Percentiles rank a stretch among this genome's conserved stretches.
These are phyloP conservation scores for Philypnodon macrostomus DNA, from an alignment of 2,797 vertebrate genomes.

Conservation along the genomic window DNA sequence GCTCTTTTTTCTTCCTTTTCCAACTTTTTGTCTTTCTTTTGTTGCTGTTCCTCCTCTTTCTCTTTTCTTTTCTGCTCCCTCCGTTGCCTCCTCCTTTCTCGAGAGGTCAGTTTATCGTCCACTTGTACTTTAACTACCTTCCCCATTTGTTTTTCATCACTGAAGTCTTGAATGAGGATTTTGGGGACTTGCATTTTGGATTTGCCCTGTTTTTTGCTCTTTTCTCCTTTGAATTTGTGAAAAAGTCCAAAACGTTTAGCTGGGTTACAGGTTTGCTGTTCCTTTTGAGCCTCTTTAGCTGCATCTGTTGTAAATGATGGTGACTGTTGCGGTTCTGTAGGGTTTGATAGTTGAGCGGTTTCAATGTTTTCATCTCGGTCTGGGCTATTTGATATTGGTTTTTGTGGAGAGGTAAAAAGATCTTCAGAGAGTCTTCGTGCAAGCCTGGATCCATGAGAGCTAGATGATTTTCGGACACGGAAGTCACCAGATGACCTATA, in stretches of 20 bases:
- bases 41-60: conserved; percentile 59
- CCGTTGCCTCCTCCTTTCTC: conserved; percentile 66
- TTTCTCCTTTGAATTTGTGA: conserved; percentile 64
- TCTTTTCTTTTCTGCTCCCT: conserved; percentile 69
- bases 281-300: conserved; percentile 8
- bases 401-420: conserved; percentile 64
- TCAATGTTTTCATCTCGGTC: conserved; percentile 15
- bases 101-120: conserved; percentile 60
- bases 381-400: conserved; percentile 9
- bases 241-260: conserved; percentile 71
- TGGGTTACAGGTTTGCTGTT: conserved; percentile 8
- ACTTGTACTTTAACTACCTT: conserved; percentile 23
- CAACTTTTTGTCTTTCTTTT: conserved; percentile 67
- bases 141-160: conserved; percentile 44
- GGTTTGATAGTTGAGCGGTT: background rate
- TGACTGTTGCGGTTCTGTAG: too few species aligned
- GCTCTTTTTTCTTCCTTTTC: conserved; percentile 81
- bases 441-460: conserved; percentile 43
- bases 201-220: conserved; percentile 21
- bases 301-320: background rate
- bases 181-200: conserved; percentile 70
- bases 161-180: conserved; percentile 82
- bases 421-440: conserved; percentile 57
- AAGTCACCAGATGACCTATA: conserved; percentile 56
- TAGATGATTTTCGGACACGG: conserved; percentile 61